These are phyloP conservation scores for Oreohelix idahoensis DNA, from an alignment of 1,140 invertebrate genomes.

Conservation along the genomic window DNA sequence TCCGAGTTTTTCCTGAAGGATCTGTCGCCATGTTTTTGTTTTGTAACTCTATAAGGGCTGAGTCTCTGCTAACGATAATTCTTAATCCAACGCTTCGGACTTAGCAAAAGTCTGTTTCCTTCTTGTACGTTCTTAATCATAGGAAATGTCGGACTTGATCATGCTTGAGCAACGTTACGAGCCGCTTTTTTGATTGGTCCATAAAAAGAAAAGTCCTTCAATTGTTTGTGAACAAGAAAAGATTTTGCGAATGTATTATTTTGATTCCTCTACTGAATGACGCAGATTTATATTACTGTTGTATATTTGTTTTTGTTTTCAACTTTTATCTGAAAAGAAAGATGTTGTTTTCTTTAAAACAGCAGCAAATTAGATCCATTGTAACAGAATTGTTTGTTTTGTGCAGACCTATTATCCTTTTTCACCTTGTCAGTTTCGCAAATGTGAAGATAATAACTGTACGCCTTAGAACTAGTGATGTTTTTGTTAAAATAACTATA, in stretches of 20 bases:
- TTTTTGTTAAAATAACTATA: too few species aligned
- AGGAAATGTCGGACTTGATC: constrained; percentile 37
- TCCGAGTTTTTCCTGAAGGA: constrained; percentile 73
- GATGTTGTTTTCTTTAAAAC: not conserved
- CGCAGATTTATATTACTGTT: not conserved
- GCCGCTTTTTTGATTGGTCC: not conserved
- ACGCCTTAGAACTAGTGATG: too few species aligned
- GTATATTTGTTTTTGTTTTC: not conserved
- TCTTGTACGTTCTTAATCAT: not conserved
- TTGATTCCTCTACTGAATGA: not conserved
- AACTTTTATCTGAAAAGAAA: not conserved
- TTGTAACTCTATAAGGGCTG: not conserved
- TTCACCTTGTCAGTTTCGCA: too few species aligned
- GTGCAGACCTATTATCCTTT: not conserved
- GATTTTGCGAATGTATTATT: not conserved
- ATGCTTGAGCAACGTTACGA: not conserved
- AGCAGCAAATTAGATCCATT: not conserved
- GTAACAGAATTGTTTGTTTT: not conserved
- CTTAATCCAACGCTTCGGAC: not conserved
- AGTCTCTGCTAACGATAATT: too few species aligned
- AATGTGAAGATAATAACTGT: too few species aligned
- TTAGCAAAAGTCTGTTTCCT: not conserved
- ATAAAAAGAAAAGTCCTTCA: not conserved
- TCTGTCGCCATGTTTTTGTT: constrained; percentile 43
- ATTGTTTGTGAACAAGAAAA: not conserved